Evolutionary conservation across 2,888 invertebrate genomes (phyloP).

Genomic region (Diaperis boleti): DNA sequence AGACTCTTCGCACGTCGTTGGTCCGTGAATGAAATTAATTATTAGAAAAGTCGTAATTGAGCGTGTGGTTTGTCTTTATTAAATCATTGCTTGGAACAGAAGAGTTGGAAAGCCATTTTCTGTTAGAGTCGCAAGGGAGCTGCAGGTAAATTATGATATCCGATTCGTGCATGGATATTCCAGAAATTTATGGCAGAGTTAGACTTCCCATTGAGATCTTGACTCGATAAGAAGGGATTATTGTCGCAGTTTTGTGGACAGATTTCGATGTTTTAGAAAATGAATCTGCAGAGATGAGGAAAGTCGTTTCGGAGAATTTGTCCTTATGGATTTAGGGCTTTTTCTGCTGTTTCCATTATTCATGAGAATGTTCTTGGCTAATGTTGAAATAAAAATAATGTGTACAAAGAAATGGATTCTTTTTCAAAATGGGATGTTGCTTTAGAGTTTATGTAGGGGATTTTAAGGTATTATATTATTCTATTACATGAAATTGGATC

Average conservation of each 20-base stretch:
- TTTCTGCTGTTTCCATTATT: constrained; percentile 29
- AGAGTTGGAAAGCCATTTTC: background rate
- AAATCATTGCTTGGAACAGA: background rate
- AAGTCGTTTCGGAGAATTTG: background rate
- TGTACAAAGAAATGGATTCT: background rate
- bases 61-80: background rate
- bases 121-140: background rate
- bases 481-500: too few relatives aligned
- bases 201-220: background rate
- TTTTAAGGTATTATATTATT: too few relatives aligned
- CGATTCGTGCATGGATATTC: background rate
- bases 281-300: background rate
- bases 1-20: background rate
- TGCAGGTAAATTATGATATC: background rate
- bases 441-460: too few relatives aligned
- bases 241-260: background rate
- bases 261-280: constrained; percentile 14
- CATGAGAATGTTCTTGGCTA: constrained; percentile 18
- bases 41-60: background rate
- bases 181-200: constrained; percentile 1
- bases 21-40: constrained; percentile 1
- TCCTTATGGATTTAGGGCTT: constrained; percentile 17
- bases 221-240: background rate
- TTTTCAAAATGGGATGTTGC: too few relatives aligned
- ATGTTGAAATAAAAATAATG: constrained; percentile 2